These are phyloP conservation scores for Notolepis coatsorum DNA, from an alignment of 2,797 vertebrate genomes.

Conservation along the genomic window DNA sequence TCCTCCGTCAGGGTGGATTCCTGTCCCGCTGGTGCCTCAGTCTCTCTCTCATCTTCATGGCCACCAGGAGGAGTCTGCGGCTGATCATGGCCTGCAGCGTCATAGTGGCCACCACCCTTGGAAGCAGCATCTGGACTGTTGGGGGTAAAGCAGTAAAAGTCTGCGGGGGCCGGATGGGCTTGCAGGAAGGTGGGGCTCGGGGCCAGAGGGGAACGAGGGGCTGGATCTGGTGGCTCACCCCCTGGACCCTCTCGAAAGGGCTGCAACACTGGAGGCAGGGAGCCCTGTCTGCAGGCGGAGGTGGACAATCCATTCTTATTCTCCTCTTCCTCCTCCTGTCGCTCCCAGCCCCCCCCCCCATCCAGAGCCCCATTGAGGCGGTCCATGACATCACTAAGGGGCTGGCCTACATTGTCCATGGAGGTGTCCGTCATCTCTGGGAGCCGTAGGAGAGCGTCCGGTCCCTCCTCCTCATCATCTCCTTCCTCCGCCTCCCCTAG, in stretches of 20 bases:
- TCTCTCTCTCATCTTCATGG: constrained; percentile 84
- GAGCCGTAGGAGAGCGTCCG: constrained; percentile 82
- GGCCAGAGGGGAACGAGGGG: constrained; percentile 38
- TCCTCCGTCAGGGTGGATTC: constrained; percentile 47
- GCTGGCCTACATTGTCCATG: constrained; percentile 90
- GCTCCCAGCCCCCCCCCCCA: constrained; percentile 68
- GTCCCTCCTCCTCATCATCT: constrained; percentile 47
- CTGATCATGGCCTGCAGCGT: constrained; percentile 93
- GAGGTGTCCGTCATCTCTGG: constrained; percentile 94
- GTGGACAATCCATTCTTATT: constrained; percentile 3
- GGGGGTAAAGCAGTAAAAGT: constrained; percentile 93
- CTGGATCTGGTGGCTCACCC: constrained; percentile 85
- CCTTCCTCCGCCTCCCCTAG: constrained; percentile 51
- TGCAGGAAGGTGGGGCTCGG: constrained; percentile 73
- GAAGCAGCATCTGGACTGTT: constrained; percentile 91
- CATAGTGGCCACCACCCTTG: constrained; percentile 93
- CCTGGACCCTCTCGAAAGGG: constrained; percentile 91
- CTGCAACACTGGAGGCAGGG: constrained; percentile 82
- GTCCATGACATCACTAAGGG: constrained; percentile 90
- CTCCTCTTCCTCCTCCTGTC: constrained; percentile 32
- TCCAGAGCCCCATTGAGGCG: constrained; percentile 86
- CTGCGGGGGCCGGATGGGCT: constrained; percentile 84
- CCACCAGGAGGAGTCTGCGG: constrained; percentile 89
- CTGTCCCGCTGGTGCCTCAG: constrained; percentile 65
- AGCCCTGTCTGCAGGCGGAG: background rate